Percentiles rank a stretch among this genome's conserved stretches.
Conservation (phyloP, 2,888 invertebrate genomes). For the Campoletis raptor region DNA sequence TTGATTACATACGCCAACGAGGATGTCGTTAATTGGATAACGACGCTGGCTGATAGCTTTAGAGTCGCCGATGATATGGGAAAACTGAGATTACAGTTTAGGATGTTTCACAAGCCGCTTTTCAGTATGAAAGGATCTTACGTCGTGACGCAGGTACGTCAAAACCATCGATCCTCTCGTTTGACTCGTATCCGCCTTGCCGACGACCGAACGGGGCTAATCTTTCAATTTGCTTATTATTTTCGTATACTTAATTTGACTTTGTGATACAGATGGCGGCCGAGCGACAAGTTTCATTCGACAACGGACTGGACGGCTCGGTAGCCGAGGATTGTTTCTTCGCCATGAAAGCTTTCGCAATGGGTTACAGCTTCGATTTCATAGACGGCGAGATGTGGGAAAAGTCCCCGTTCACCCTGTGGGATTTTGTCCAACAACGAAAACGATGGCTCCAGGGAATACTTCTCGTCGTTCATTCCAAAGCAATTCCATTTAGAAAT, state of each 20-base stretch:
- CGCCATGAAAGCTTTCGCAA: constrained; percentile 96
- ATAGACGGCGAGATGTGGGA: constrained; percentile 99
- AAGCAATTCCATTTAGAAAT: constrained; percentile 91
- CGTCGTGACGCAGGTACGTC: constrained; percentile 95
- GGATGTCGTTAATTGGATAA: constrained; percentile 98
- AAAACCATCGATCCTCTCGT: not conserved
- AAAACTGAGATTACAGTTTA: constrained; percentile 96
- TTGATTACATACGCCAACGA: constrained; percentile 98
- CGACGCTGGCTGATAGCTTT: constrained; percentile 97
- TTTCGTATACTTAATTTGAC: not conserved
- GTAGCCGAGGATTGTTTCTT: constrained; percentile 99
- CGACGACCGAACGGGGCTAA: not conserved
- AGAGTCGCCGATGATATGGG: constrained; percentile 99
- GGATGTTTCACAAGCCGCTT: constrained; percentile 96
- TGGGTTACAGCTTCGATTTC: constrained; percentile 97
- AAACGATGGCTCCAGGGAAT: constrained; percentile 98
- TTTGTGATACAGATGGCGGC: constrained; percentile 89
- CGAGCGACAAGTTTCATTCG: constrained; percentile 96
- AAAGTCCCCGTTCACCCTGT: constrained; percentile 97
- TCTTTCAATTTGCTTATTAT: not conserved
- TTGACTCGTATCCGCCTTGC: no score
- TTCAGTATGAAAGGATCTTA: constrained; percentile 99
- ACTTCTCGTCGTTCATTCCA: constrained; percentile 94
- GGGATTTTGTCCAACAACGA: constrained; percentile 98
- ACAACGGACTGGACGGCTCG: constrained; percentile 98